These are phyloP conservation scores for Bos javanicus DNA, from an alignment of 2,113 vertebrate genomes.

Conservation along the genomic window DNA sequence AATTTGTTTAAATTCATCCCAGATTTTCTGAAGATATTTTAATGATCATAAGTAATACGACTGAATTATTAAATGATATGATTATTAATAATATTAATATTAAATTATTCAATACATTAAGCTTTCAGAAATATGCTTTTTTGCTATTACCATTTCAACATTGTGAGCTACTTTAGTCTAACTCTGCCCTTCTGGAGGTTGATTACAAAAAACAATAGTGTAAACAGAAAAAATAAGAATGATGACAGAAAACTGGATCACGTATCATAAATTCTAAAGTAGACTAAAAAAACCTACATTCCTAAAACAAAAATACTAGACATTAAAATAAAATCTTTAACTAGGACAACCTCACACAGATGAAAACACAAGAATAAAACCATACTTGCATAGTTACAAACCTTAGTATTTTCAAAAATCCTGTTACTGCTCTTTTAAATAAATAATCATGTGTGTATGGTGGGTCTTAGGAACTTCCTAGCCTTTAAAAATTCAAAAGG, in stretches of 20 bases:
- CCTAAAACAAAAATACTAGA: background rate
- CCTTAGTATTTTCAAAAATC: background rate
- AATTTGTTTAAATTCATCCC: background rate
- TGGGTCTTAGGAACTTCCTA: background rate
- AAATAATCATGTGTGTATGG: background rate
- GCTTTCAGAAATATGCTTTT: background rate
- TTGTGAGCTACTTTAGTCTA: constrained; percentile 16
- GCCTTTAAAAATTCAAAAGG: background rate
- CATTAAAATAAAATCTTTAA: constrained; percentile 5
- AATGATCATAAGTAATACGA: background rate
- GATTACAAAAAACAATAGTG: background rate
- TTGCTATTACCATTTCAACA: background rate
- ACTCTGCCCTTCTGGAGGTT: background rate
- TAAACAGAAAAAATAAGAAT: background rate
- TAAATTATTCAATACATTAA: background rate
- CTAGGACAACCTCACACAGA: background rate
- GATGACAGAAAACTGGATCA: background rate
- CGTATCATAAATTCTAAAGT: background rate
- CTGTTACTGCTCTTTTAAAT: background rate
- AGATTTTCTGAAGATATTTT: background rate
- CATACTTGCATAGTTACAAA: background rate
- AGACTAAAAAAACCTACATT: background rate
- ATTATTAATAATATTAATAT: background rate
- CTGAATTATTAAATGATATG: background rate
- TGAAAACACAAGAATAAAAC: background rate